Evolutionary conservation across 2,888 invertebrate species (phyloP).

Genomic region (Serrognathus titanus): DNA sequence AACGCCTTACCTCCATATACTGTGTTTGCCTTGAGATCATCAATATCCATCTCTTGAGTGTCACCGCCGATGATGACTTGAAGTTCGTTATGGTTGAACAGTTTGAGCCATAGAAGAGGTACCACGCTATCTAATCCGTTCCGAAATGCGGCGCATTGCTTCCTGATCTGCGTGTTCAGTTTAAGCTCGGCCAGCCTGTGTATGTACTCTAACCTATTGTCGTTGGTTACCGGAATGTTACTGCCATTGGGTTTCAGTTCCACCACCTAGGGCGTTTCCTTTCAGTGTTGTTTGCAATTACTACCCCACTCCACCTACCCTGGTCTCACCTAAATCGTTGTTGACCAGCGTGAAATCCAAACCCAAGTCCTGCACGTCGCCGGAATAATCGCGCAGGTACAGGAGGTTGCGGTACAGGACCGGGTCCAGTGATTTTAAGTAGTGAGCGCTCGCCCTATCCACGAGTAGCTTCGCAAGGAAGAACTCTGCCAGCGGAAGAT

Average conservation of each 20-base stretch:
- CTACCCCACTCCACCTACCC: constrained; percentile 50
- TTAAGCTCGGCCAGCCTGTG: constrained; percentile 95
- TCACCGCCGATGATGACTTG: constrained; percentile 97
- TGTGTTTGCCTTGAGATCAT: constrained; percentile 83
- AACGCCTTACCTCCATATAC: constrained; percentile 69
- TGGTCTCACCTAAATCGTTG: constrained; percentile 85
- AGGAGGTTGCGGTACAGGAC: constrained; percentile 87
- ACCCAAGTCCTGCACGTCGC: constrained; percentile 83
- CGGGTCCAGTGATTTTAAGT: constrained; percentile 89
- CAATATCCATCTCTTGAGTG: constrained; percentile 87
- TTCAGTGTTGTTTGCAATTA: background rate
- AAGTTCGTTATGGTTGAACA: constrained; percentile 92
- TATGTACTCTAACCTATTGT: constrained; percentile 94
- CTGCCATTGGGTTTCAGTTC: constrained; percentile 89
- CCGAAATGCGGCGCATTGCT: constrained; percentile 85
- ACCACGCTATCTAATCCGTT: constrained; percentile 89
- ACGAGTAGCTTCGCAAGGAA: constrained; percentile 87
- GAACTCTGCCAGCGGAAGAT: constrained; percentile 93
- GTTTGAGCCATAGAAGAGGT: constrained; percentile 86
- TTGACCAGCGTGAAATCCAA: constrained; percentile 91
- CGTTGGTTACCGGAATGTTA: constrained; percentile 85
- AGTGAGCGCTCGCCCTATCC: constrained; percentile 76
- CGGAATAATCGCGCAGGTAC: constrained; percentile 78
- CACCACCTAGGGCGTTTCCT: constrained; percentile 58
- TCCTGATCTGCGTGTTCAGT: constrained; percentile 83